Conservation (phyloP, 2,888 invertebrate species). For the Leptopilina drosophilae region DNA sequence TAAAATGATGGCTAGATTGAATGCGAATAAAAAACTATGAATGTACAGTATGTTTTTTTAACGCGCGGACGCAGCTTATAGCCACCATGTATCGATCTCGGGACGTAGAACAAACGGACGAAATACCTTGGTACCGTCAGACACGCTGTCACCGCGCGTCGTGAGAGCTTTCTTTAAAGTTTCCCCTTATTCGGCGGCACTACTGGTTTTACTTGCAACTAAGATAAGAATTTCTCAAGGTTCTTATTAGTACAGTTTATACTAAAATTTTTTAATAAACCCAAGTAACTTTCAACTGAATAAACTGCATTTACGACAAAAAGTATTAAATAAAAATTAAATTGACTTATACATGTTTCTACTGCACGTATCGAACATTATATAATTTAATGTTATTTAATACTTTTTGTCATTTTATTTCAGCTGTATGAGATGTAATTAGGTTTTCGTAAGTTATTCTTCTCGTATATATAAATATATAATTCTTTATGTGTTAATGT, state of each 20-base stretch:
- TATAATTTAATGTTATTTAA: no score
- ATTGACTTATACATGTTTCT: no score
- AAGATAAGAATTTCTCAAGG: slow-evolving; percentile 3
- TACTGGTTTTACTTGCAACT: slow-evolving; percentile 1
- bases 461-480: no score
- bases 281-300: background rate
- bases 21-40: background rate
- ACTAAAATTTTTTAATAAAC: no score
- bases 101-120: slow-evolving; percentile 35
- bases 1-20: background rate
- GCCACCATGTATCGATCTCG: slow-evolving; percentile 41
- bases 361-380: no score
- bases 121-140: slow-evolving; percentile 55
- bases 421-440: no score
- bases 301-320: no score
- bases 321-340: no score
- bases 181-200: slow-evolving; percentile 8
- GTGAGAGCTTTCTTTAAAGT: slow-evolving; percentile 43
- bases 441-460: no score
- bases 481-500: no score
- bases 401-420: no score
- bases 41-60: slow-evolving; percentile 9
- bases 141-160: slow-evolving; percentile 52
- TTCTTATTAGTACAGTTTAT: background rate
- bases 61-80: slow-evolving; percentile 18